Base-by-base conservation (phyloP, 2,113 vertebrate genomes). In the Solea solea region DNA sequence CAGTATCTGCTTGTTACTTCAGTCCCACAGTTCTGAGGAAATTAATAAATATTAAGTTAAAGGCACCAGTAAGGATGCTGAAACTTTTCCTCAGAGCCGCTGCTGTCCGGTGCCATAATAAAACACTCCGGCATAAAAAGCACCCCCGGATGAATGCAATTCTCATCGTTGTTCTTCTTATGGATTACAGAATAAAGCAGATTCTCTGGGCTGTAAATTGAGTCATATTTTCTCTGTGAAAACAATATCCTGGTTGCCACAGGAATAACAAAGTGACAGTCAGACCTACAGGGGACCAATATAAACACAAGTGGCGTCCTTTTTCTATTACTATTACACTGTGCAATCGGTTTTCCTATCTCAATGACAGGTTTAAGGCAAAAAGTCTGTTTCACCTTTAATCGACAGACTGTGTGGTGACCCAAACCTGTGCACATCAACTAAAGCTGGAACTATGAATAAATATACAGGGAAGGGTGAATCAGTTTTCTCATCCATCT, bases 401-500 rank as follows among this genome's bases (percentile, higher is more conserved):
- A 53, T 41, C 27, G 48, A 42, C 55, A 54, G 27, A 5, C 39
- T 65, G 25, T 65, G 9, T 46, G 44, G 13, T 46, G 52, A 67
- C 46, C 51, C 13, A 50, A 55, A 28, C 6, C 39, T 66, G 27
- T 1, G 44, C 55, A 69, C 9, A 72, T 50, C 54, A 67, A 25
- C 68, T 60, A 27, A 68, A 72, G 16, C 21, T 3, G 53, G 67
- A 14, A 61, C 1, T 15, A 5, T 8, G 21, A 39, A 52, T 65
- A 71, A 72, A 62, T 52, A 8, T 39, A 51, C 53, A 58, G 10
- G 44, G 49, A 39, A 1, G 56, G 54, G 49, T 56, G 64, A 75
- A 69, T 76, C 64, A 28, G 48, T 62, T 58, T 46, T 63, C 57
- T 63, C 56, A 78, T 66, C 57, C 39, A 54, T 65, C 34, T 64